Evolutionary conservation across 2,113 vertebrate genomes (phyloP).

Genomic region (Istiophorus platypterus): DNA sequence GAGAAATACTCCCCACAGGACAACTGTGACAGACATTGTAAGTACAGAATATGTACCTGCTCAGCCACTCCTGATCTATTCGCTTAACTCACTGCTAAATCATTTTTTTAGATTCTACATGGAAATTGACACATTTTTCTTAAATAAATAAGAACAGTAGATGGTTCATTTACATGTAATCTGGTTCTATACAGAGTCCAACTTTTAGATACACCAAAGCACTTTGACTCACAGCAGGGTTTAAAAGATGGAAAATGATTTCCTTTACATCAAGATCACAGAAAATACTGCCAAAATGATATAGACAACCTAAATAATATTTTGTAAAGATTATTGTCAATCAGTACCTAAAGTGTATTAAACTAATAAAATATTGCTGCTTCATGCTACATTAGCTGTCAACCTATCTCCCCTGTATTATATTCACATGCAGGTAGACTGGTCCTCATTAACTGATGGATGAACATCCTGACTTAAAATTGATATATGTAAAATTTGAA

Average conservation of each 20-base stretch:
- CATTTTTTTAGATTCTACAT: not conserved
- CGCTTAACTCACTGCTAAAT: slow-evolving; percentile 27
- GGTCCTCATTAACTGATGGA: too few relatives aligned
- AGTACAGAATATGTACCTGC: slow-evolving; percentile 35
- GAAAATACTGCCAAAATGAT: not conserved
- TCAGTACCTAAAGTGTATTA: not conserved
- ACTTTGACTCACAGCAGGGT: not conserved
- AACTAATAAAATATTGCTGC: not conserved
- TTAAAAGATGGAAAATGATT: too few relatives aligned
- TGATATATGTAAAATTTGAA: not conserved
- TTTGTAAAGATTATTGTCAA: not conserved
- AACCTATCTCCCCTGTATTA: not conserved
- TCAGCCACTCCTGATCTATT: slow-evolving; percentile 17
- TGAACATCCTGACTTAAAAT: too few relatives aligned
- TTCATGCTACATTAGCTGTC: not conserved
- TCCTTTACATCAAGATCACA: not conserved
- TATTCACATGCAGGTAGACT: not conserved
- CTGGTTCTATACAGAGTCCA: slow-evolving; percentile 1
- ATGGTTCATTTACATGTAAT: slow-evolving; percentile 30
- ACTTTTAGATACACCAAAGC: not conserved
- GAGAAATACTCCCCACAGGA: slow-evolving; percentile 46
- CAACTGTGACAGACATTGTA: slow-evolving; percentile 61
- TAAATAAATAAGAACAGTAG: not conserved
- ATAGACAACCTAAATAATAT: not conserved
- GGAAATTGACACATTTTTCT: not conserved